phyloP scores from a whole-genome alignment of 2,888 invertebrate species.

The Electrophaes corylata region DNA sequence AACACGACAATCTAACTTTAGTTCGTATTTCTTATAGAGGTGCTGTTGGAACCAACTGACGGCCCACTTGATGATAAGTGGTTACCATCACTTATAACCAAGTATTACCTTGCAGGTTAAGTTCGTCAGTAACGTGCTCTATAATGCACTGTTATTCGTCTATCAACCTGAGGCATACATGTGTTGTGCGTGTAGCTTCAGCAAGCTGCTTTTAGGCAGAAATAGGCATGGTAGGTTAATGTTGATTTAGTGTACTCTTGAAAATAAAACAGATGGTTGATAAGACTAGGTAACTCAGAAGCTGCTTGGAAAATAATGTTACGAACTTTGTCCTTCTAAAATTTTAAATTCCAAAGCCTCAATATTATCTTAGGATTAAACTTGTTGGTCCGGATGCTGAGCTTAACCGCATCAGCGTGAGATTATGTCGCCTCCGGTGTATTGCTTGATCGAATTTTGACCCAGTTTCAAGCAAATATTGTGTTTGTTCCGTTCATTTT shows the following conservation, averaged over 20 bases:
- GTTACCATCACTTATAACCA: too few species aligned
- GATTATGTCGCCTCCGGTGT: conserved; percentile 26
- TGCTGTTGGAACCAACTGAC: too few species aligned
- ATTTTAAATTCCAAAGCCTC: conserved; percentile 24
- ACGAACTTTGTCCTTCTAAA: conserved; percentile 6
- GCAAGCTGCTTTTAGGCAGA: too few species aligned
- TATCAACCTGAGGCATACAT: too few species aligned
- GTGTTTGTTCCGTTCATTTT: conserved; percentile 20
- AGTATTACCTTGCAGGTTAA: too few species aligned
- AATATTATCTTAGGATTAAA: conserved; percentile 31
- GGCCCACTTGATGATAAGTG: too few species aligned
- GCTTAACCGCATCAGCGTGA: conserved; percentile 25
- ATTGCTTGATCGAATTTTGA: conserved; percentile 31
- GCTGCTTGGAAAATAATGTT: not conserved
- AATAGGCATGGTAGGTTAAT: too few species aligned
- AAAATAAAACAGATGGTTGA: not conserved
- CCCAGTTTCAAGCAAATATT: conserved; percentile 26
- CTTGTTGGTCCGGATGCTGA: conserved; percentile 25
- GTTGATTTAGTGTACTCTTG: not conserved
- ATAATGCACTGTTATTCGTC: too few species aligned
- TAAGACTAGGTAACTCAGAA: not conserved
- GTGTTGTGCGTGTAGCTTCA: too few species aligned
- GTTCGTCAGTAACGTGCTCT: too few species aligned
- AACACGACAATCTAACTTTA: too few species aligned
- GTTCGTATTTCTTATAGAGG: too few species aligned